Evolutionary conservation across 2,888 invertebrate genomes (phyloP).

Genomic region (Saturnia pavonia): DNA sequence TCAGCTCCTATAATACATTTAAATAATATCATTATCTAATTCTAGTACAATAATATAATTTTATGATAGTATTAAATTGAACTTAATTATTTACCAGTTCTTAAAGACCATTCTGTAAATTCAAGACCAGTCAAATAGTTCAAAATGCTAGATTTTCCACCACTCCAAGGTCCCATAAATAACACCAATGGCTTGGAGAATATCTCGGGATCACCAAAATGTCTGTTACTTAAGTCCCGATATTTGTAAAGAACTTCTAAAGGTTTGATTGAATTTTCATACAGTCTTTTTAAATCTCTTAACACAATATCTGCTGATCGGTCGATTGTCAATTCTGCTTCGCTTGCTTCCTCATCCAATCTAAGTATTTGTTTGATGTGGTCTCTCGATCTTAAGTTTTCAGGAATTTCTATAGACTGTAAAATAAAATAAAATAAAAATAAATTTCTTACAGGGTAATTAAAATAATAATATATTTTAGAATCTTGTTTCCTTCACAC

Average conservation of each 20-base stretch:
- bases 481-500: background rate
- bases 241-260: slow-evolving; percentile 95
- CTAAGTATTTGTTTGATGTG: slow-evolving; percentile 91
- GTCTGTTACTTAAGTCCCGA: slow-evolving; percentile 94
- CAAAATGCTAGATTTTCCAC: slow-evolving; percentile 96
- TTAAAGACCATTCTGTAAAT: slow-evolving; percentile 89
- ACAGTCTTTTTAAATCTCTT: slow-evolving; percentile 91
- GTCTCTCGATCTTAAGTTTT: slow-evolving; percentile 88
- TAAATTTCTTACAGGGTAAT: too few relatives aligned
- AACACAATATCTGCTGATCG: slow-evolving; percentile 89
- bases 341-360: slow-evolving; percentile 88
- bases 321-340: slow-evolving; percentile 86
- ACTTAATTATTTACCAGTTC: slow-evolving; percentile 89
- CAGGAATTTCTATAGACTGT: slow-evolving; percentile 88
- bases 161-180: slow-evolving; percentile 98
- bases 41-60: background rate
- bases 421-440: slow-evolving; percentile 44
- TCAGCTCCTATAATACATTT: slow-evolving; percentile 88
- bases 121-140: slow-evolving; percentile 95
- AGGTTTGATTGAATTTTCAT: slow-evolving; percentile 94
- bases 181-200: slow-evolving; percentile 95
- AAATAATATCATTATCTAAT: background rate
- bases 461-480: slow-evolving; percentile 23
- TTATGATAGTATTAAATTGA: background rate
- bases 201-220: slow-evolving; percentile 96